Conservation (phyloP, 2,113 vertebrate genomes). For the Nycticorax nycticorax region DNA sequence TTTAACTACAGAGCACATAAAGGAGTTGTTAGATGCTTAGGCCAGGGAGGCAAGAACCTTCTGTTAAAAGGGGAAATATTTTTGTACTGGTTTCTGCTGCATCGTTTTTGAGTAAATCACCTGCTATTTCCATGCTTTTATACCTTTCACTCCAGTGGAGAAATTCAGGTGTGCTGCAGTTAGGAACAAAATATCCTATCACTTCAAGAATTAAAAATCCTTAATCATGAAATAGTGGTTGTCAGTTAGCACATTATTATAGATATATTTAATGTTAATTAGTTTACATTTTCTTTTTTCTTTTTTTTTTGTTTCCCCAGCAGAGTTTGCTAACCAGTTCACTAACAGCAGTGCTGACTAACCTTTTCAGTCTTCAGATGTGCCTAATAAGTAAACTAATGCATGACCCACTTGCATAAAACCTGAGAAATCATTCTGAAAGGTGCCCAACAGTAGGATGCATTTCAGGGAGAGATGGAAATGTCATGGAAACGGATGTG, state of each 20-base stretch:
- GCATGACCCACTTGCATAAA: not conserved
- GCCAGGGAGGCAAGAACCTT: not conserved
- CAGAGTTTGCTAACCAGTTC: not conserved
- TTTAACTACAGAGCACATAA: conserved; percentile 28
- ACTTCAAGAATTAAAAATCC: not conserved
- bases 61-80: not conserved
- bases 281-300: not conserved
- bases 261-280: not conserved
- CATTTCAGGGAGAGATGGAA: not conserved
- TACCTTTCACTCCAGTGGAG: not conserved
- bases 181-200: not conserved
- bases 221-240: not conserved
- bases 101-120: not conserved
- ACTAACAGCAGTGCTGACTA: not conserved
- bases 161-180: not conserved
- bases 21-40: conserved; percentile 19
- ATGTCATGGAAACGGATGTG: not conserved
- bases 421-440: not conserved
- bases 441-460: not conserved
- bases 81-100: not conserved
- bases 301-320: not conserved
- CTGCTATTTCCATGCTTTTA: not conserved
- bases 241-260: not conserved
- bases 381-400: not conserved
- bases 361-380: not conserved